phyloP scores from a whole-genome alignment of 1,140 invertebrate species.

The Philopotamus ludificatus region DNA sequence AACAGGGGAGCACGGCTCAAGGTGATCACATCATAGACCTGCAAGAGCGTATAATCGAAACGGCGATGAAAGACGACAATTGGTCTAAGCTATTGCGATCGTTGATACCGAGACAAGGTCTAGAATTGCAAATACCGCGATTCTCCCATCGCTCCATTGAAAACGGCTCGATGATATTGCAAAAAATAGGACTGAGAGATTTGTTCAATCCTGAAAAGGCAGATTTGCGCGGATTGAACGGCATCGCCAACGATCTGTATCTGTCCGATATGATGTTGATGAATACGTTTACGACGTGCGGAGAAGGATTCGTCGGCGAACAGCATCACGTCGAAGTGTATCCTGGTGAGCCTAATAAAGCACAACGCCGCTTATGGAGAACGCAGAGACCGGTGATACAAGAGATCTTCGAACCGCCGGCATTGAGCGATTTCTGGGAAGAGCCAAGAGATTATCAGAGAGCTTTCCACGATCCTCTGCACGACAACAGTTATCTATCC shows the following conservation, averaged over 20 bases:
- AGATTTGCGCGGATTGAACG: conserved; percentile 77
- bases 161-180: conserved; percentile 72
- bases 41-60: conserved; percentile 66
- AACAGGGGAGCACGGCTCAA: conserved; percentile 70
- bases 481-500: conserved; percentile 61
- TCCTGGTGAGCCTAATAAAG: conserved; percentile 60
- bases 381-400: conserved; percentile 35
- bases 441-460: conserved; percentile 58
- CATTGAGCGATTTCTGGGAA: conserved; percentile 48
- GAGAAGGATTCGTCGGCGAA: conserved; percentile 68
- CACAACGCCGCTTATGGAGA: conserved; percentile 33
- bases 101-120: conserved; percentile 67
- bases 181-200: conserved; percentile 76
- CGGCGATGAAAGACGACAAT: conserved; percentile 63
- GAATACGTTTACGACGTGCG: conserved; percentile 76
- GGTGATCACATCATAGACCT: conserved; percentile 73
- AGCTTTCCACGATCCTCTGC: conserved; percentile 61
- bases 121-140: conserved; percentile 79
- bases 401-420: conserved; percentile 38
- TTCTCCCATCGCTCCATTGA: conserved; percentile 79
- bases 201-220: conserved; percentile 71
- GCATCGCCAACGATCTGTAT: conserved; percentile 69
- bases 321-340: conserved; percentile 78
- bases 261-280: conserved; percentile 78
- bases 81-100: conserved; percentile 73